Percentiles rank a stretch among this genome's conserved stretches.
phyloP scores from a whole-genome alignment of 2,888 invertebrate species.

The Pyrrhosoma nymphula region DNA sequence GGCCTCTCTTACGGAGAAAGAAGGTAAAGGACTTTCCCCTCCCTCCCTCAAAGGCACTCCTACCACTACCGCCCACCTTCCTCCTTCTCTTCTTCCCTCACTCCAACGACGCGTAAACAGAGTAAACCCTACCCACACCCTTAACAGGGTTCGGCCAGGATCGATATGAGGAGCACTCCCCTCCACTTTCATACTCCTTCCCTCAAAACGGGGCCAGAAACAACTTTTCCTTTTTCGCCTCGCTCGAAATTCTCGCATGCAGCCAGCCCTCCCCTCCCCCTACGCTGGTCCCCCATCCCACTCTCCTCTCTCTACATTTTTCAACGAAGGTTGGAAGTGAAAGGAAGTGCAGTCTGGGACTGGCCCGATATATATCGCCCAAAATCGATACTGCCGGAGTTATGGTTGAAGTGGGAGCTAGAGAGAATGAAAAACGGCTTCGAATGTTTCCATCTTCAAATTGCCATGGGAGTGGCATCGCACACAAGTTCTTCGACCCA shows the following conservation, averaged over 20 bases:
- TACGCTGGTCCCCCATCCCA: not conserved
- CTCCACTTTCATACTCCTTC: not conserved
- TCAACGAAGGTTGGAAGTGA: not conserved
- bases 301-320: not conserved
- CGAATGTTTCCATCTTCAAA: too few species aligned
- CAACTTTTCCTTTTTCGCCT: conserved; percentile 27
- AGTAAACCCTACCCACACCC: not conserved
- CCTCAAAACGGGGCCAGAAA: not conserved
- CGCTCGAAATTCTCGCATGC: conserved; percentile 20
- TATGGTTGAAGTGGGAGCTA: too few species aligned
- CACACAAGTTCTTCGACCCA: too few species aligned
- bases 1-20: not conserved
- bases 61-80: not conserved
- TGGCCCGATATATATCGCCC: too few species aligned
- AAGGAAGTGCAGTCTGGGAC: not conserved
- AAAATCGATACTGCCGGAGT: too few species aligned
- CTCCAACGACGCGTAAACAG: not conserved
- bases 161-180: not conserved
- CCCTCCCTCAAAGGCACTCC: not conserved
- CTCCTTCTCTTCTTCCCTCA: not conserved
- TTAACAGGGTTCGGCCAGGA: not conserved
- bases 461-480: too few species aligned
- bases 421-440: too few species aligned
- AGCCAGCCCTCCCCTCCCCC: not conserved
- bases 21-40: not conserved